A percentile compares a stretch with the other conserved stretches of the same genome.
phyloP scores from a whole-genome alignment of 1,140 invertebrate species.

The Cepaea nemoralis region DNA sequence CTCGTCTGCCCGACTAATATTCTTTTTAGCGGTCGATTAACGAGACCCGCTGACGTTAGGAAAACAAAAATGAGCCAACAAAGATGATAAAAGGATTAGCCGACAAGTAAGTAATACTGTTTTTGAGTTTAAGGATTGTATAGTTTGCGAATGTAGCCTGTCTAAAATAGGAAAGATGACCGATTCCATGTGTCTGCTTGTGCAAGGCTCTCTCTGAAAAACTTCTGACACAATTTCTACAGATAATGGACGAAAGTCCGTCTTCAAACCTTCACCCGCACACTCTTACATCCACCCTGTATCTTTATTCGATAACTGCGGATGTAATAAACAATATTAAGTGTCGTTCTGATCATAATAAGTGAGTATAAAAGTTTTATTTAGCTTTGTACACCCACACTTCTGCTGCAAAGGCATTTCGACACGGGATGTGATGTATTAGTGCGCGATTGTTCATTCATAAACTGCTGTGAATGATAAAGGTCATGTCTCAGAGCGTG shows the following conservation, averaged over 20 bases:
- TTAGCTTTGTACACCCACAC: not conserved
- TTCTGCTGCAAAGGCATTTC: conserved; percentile 30
- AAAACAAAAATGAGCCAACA: conserved; percentile 33
- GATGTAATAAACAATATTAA: not conserved
- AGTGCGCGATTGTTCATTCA: conserved; percentile 46
- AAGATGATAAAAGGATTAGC: conserved; percentile 42
- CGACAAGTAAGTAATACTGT: conserved; percentile 33
- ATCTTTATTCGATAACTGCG: too few species aligned
- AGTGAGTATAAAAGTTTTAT: not conserved
- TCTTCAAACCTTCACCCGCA: not conserved
- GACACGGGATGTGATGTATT: conserved; percentile 33
- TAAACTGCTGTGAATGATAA: conserved; percentile 45
- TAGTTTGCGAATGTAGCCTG: not conserved
- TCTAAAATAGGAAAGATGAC: conserved; percentile 35
- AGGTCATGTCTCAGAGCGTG: conserved; percentile 40
- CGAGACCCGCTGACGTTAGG: not conserved
- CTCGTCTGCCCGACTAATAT: conserved; percentile 28
- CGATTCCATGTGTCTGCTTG: conserved; percentile 15
- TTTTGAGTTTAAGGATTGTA: not conserved
- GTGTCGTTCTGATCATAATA: not conserved
- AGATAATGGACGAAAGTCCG: conserved; percentile 31
- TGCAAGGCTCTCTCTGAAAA: not conserved
- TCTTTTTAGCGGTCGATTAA: conserved; percentile 34
- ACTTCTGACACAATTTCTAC: conserved; percentile 4
- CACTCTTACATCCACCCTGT: too few species aligned